Percentiles rank a stretch among this genome's conserved stretches.
These are phyloP conservation scores for Phrynosoma platyrhinos DNA, from an alignment of 2,113 vertebrate genomes.

Conservation along the genomic window DNA sequence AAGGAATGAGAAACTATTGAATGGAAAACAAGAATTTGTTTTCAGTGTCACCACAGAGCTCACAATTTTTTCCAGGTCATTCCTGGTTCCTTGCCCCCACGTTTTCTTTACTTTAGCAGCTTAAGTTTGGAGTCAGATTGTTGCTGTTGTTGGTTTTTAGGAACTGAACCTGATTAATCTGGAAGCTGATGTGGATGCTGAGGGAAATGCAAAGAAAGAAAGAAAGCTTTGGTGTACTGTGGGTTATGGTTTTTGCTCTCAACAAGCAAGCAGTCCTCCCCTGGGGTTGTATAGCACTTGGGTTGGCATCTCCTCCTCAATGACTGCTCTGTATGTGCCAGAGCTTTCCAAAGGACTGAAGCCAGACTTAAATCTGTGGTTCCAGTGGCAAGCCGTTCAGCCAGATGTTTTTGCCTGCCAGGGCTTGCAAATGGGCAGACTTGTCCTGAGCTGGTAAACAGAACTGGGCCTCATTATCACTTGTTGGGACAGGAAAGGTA, in stretches of 20 bases:
- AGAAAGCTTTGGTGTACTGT: neutral
- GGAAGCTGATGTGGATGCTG: neutral
- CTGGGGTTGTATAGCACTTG: neutral
- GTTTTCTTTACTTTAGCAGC: too few species aligned
- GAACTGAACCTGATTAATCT: neutral
- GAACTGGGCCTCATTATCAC: conserved; percentile 43
- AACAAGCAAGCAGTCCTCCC: fast-evolving
- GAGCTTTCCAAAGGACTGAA: conserved; percentile 6
- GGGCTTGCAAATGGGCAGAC: conserved; percentile 34
- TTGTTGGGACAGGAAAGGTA: conserved; percentile 12
- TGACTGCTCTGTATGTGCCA: neutral
- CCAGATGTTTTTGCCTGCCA: conserved; percentile 59
- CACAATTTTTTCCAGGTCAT: too few species aligned
- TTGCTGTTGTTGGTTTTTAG: neutral
- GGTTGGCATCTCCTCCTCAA: neutral
- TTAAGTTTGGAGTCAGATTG: too few species aligned
- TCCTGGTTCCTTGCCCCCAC: too few species aligned
- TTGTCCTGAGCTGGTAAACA: conserved; percentile 57
- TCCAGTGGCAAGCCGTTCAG: neutral
- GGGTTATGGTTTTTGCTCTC: neutral
- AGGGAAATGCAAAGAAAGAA: neutral
- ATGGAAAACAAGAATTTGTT: too few species aligned
- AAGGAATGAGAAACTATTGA: too few species aligned
- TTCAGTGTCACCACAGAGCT: too few species aligned
- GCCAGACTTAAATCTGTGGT: conserved; percentile 24